Base-by-base conservation (phyloP, 2,113 vertebrate species). In the Falco punctatus region DNA sequence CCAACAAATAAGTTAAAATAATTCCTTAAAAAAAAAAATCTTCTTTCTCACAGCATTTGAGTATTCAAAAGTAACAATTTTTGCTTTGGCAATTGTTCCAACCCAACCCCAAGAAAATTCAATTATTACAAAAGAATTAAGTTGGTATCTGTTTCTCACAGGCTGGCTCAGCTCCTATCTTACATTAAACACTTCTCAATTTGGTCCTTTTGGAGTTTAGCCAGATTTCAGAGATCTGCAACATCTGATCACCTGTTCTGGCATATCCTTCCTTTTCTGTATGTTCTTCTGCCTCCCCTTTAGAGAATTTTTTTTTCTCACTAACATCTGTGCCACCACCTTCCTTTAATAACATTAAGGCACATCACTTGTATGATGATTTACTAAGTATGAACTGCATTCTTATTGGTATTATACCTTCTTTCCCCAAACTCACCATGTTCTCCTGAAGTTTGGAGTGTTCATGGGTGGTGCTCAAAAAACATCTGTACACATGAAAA, bases 161-260 rank as follows among this genome's bases (percentile, higher is more conserved):
- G 72, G 52, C 62, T 96, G 93, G 88, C 92, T 92, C 74, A 35
- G 71, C 40, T 92, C 79, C 74, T 78, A 38, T 33, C 87, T 70
- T 78, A 51, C 77, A 49, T 58, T 94, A 96, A 77, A 65, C 72
- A 82, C 80, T 54, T 94, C 27, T 58, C 78, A 28, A 23, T 62
- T 22, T 35, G 58, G 35, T 27, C 51, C 65, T 35, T 21, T 72
- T 38, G 7, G 67, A 94, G 17, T 44, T 77, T 2, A 51, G 67
- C 69, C 80, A 83, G 55, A 88, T 69, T 88, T 83, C 82, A 61
- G 69, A 58, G 51, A 74, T 40, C 51, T 89, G 81, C 86, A 83
- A 15, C 75, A 74, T 80, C 90, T 75, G 26, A 94, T 88, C 95
- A 88, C 75, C 94, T 92, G 46, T 15, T 94, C 54, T 61, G 70